Base-by-base conservation (phyloP, 1,140 invertebrate genomes). In the Orius insidiosus region DNA sequence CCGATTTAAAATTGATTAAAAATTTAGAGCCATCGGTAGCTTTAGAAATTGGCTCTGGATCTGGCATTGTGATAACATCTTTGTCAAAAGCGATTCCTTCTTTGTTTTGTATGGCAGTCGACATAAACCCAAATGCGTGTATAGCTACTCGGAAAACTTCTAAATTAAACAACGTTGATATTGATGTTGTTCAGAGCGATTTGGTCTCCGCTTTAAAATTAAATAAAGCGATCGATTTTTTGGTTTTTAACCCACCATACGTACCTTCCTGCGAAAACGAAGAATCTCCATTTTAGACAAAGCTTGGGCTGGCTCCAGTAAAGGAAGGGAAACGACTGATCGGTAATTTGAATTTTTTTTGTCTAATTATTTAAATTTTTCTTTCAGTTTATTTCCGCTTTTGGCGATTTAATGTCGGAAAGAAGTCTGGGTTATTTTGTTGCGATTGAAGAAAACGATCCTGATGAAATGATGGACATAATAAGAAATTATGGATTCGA, bases 221-320 rank as follows among this genome's bases (percentile, higher is more conserved):
- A 1, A 37, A 55, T 34, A 58, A 65, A 39, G 55, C 62, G 1
- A 74, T 85, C 56, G 94, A 98, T 71, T 47, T 98, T 14, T 64
- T 98, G 42, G 55, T 98, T 41, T 98, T 96, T 56, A 98, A 98
- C 74, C 94, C 95, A 1, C 95, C 95, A 0, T 98, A 98, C 69
- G 93, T 98, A 36, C 80, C 86, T 0, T 96, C 93, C 7, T 72
- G 76, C 10, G 63, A 71, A 36, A 58, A 70, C 30, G 85, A 92
- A 66, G 71, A 85, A 53, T 51, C 52, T 11, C 58, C 1, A 55
- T 48, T 31, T 69, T 84, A 31, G 68, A 66, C 31, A 71, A 70
- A 52, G 69, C 85, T 31, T 94, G 87, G 86, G 88, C 87, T 19
- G 89, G 90, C 32, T 87, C 89, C 0, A 40, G 58, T 6, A 68